Percentiles rank a stretch among this genome's conserved stretches.
phyloP scores from a whole-genome alignment of 1,140 invertebrate species.

The Mycetomoellerius zeteki region DNA sequence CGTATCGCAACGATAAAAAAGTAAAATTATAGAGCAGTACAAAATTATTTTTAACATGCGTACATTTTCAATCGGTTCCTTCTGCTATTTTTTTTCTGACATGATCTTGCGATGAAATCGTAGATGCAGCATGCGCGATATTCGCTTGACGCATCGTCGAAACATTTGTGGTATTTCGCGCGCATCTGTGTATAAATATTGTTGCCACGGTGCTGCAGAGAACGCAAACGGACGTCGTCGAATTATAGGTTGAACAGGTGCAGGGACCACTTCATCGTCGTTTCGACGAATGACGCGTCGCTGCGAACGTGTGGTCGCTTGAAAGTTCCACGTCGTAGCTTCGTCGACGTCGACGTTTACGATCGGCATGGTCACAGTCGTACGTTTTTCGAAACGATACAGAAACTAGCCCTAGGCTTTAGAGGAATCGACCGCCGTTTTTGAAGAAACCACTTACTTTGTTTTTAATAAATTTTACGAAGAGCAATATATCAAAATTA shows the following conservation, averaged over 20 bases:
- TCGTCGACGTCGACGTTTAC: conserved; percentile 62
- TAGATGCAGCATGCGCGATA: not conserved
- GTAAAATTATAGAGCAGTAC: not conserved
- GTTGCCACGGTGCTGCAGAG: conserved; percentile 37
- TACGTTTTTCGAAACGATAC: conserved; percentile 63
- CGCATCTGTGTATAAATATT: conserved; percentile 70
- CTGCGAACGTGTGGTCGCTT: conserved; percentile 37
- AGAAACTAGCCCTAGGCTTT: not conserved
- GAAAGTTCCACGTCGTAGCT: conserved; percentile 39
- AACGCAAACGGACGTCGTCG: conserved; percentile 56
- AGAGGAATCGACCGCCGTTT: conserved; percentile 21
- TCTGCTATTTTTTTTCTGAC: not conserved
- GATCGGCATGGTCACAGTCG: conserved; percentile 57
- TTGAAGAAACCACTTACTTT: conserved; percentile 15
- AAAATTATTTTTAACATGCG: not conserved
- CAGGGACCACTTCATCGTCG: conserved; percentile 65
- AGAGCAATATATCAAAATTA: not conserved
- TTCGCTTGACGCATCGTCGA: conserved; percentile 2
- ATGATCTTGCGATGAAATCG: not conserved
- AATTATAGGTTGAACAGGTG: conserved; percentile 74
- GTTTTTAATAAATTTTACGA: not conserved
- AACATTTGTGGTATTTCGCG: conserved; percentile 32
- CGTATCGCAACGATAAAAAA: not conserved
- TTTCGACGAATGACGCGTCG: conserved; percentile 70
- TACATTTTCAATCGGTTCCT: not conserved